phyloP scores from a whole-genome alignment of 2,888 invertebrate species.

The Tenthredo mesomela region DNA sequence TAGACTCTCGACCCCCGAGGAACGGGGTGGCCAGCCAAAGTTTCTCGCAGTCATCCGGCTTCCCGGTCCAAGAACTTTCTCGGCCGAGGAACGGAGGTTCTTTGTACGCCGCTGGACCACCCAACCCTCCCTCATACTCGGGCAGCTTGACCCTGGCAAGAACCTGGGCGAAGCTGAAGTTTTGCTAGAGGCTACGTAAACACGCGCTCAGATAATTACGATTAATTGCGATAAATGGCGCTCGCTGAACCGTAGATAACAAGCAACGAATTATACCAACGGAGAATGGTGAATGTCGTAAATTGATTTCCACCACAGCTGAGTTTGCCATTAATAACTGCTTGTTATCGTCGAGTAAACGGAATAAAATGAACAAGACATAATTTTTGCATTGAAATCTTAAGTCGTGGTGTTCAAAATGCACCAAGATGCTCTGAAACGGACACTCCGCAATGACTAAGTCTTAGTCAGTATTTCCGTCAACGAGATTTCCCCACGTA shows the following conservation, averaged over 20 bases:
- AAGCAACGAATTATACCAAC: not conserved
- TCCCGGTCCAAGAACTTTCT: slow-evolving; percentile 47
- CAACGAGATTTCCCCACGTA: slow-evolving; percentile 56
- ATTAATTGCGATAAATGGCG: slow-evolving; percentile 45
- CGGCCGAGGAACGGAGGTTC: slow-evolving; percentile 38
- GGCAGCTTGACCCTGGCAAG: slow-evolving; percentile 43
- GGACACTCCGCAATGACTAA: not conserved
- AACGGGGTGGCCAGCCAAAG: slow-evolving; percentile 44
- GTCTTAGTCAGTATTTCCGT: not conserved
- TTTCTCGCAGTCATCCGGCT: slow-evolving; percentile 48
- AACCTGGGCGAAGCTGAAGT: slow-evolving; percentile 38
- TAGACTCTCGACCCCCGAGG: slow-evolving; percentile 35
- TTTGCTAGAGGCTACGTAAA: slow-evolving; percentile 36
- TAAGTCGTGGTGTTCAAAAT: not conserved
- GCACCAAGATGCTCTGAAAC: not conserved
- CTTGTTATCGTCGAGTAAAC: not conserved
- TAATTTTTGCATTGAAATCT: not conserved
- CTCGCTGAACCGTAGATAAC: slow-evolving; percentile 36
- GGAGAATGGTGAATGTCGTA: not conserved
- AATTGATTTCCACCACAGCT: slow-evolving; percentile 1
- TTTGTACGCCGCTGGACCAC: slow-evolving; percentile 30
- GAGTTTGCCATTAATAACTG: not conserved
- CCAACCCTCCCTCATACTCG: slow-evolving; percentile 21
- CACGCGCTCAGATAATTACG: slow-evolving; percentile 45
- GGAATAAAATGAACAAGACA: not conserved